Percentiles rank a stretch among this genome's conserved stretches.
phyloP scores from a whole-genome alignment of 2,797 vertebrate genomes.

The Spinibarbus caldwelli region DNA sequence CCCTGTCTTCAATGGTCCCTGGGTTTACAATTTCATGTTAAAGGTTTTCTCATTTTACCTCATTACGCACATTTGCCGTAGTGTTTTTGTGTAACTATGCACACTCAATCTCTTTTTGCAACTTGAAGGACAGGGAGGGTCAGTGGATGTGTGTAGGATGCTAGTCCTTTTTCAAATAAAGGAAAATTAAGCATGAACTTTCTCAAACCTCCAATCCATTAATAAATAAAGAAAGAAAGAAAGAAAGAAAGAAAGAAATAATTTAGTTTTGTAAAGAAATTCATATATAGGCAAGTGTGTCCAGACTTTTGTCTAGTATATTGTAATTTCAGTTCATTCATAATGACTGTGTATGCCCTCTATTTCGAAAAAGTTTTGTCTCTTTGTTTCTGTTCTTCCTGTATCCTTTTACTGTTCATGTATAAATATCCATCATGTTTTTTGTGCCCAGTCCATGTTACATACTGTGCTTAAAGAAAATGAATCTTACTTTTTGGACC shows the following conservation, averaged over 20 bases:
- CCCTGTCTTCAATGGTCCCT: constrained; percentile 45
- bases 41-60: constrained; percentile 44
- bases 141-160: constrained; percentile 4
- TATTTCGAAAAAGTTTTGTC: no score
- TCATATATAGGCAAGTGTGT: not conserved
- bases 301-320: not conserved
- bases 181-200: not conserved
- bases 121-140: constrained; percentile 30
- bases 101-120: constrained; percentile 5
- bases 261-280: not conserved
- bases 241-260: no score
- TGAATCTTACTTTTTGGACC: not conserved
- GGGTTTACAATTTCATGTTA: constrained; percentile 49
- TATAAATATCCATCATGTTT: not conserved
- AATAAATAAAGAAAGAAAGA: not conserved
- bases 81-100: constrained; percentile 17
- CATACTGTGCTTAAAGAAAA: not conserved
- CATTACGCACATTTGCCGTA: constrained; percentile 22
- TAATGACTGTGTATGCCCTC: not conserved
- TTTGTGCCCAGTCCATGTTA: not conserved
- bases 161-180: not conserved
- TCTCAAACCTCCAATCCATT: not conserved
- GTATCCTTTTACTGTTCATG: not conserved
- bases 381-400: not conserved
- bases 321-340: not conserved